Percentiles rank a stretch among this genome's conserved stretches.
These are phyloP conservation scores for Motacilla alba DNA, from an alignment of 2,113 vertebrate genomes.

Conservation along the genomic window DNA sequence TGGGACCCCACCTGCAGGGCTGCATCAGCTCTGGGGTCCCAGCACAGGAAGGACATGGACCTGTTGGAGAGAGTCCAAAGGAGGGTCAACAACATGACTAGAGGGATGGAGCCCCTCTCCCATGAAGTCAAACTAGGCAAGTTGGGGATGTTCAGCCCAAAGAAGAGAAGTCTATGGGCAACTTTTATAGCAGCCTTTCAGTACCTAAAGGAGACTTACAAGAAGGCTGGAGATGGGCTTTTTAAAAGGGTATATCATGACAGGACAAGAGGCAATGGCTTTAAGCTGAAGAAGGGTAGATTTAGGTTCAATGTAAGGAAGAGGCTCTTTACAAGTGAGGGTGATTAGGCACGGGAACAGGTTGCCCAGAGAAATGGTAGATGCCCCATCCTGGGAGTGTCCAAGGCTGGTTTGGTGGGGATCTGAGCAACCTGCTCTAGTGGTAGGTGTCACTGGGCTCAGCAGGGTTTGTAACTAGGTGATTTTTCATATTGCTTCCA, in stretches of 20 bases:
- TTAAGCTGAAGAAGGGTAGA: background rate
- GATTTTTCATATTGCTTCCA: background rate
- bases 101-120: background rate
- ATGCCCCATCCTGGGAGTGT: background rate
- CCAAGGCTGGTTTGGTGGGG: background rate
- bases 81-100: background rate
- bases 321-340: background rate
- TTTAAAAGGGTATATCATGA: too few relatives aligned
- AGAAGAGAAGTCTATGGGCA: background rate
- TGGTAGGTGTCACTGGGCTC: background rate
- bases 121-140: background rate
- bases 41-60: background rate
- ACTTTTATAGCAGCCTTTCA: background rate
- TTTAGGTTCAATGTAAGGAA: background rate
- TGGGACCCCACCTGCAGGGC: background rate
- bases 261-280: background rate
- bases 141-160: background rate
- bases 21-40: background rate
- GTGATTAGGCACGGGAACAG: background rate
- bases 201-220: background rate
- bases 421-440: background rate
- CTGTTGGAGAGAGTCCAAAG: background rate
- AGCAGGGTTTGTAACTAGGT: background rate
- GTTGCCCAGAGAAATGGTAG: background rate
- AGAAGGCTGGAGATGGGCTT: background rate